phyloP scores from a whole-genome alignment of 2,113 vertebrate species.

The Calyptomena viridis region DNA sequence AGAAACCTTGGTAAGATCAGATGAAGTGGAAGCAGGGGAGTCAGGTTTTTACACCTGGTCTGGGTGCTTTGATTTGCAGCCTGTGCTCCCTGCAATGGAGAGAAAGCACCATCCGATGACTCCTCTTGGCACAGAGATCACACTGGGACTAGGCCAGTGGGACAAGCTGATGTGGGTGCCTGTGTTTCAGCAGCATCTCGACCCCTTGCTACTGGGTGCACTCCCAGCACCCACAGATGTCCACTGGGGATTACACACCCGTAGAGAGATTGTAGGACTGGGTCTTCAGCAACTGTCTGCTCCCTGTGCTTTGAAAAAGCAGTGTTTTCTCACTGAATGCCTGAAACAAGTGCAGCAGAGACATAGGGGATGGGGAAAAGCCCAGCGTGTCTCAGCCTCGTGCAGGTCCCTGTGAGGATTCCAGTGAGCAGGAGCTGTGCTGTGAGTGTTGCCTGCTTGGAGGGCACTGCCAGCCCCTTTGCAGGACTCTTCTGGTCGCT shows the following conservation, averaged over 20 bases:
- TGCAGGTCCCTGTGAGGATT: background rate
- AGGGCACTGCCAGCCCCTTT: background rate
- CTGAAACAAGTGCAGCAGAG: background rate
- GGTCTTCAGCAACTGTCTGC: background rate
- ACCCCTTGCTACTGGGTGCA: fast-evolving
- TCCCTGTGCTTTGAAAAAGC: background rate
- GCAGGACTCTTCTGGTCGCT: background rate
- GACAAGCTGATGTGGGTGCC: background rate
- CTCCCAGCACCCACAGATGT: background rate
- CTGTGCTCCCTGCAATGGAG: background rate
- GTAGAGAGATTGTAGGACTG: background rate
- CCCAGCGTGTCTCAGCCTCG: fast-evolving
- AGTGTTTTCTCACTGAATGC: background rate
- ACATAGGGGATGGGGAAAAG: background rate
- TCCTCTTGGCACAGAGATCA: background rate
- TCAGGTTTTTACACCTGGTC: background rate
- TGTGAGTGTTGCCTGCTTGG: fast-evolving
- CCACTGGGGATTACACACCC: fast-evolving
- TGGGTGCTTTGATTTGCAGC: background rate
- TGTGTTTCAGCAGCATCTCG: background rate
- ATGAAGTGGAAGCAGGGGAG: background rate
- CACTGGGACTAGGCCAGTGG: background rate
- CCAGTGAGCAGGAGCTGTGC: background rate
- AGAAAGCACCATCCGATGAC: fast-evolving
- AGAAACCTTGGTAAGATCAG: background rate